phyloP scores from a whole-genome alignment of 2,113 vertebrate species.

The sheep (Ovis aries) region DNA sequence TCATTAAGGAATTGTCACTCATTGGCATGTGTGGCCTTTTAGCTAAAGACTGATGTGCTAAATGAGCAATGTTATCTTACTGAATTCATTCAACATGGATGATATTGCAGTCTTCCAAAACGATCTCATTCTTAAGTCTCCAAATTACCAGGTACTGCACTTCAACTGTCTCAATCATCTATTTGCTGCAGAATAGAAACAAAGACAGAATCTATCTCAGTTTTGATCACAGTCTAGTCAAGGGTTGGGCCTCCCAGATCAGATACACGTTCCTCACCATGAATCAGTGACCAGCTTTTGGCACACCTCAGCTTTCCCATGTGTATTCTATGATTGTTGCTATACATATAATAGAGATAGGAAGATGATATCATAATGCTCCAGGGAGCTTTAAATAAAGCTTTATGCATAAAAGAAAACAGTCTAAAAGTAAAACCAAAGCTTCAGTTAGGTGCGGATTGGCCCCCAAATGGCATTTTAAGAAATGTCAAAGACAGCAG shows the following conservation, averaged over 20 bases:
- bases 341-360: neutral
- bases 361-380: neutral
- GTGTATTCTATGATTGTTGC: neutral
- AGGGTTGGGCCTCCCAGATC: neutral
- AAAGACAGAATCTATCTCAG: neutral
- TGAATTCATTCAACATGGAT: slow-evolving; percentile 29
- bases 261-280: neutral
- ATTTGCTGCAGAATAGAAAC: neutral
- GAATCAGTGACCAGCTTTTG: neutral
- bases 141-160: slow-evolving; percentile 5
- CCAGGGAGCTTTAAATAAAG: slow-evolving; percentile 6
- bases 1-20: slow-evolving; percentile 43
- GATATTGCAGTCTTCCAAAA: neutral
- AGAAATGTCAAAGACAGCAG: neutral
- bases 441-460: neutral
- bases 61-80: slow-evolving; percentile 25
- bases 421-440: neutral
- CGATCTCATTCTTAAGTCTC: slow-evolving; percentile 6
- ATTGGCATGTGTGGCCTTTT: slow-evolving; percentile 22
- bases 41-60: slow-evolving; percentile 20
- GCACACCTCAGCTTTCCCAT: neutral
- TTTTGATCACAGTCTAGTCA: neutral
- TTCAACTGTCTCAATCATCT: slow-evolving; percentile 29
- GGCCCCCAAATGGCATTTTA: neutral
- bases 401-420: neutral